These are phyloP conservation scores for Tipula helvola DNA, from an alignment of 2,888 invertebrate genomes.

Conservation along the genomic window DNA sequence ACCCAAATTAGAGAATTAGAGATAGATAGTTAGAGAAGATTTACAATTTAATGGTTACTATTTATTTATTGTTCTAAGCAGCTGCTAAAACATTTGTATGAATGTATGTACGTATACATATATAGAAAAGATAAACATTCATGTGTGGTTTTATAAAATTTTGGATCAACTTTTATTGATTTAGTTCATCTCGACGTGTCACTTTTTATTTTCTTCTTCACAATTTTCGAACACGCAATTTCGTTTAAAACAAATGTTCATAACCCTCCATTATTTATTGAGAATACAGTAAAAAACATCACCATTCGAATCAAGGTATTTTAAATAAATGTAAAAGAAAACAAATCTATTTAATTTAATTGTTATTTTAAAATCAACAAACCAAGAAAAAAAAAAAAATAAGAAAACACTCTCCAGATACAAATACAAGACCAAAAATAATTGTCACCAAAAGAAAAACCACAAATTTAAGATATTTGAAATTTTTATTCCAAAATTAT, in stretches of 20 bases:
- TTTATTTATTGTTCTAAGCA: neutral
- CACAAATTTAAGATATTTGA: neutral
- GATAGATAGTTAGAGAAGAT: neutral
- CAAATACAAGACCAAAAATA: neutral
- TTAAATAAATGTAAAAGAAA: neutral
- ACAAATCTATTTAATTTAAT: neutral
- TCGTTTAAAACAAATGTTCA: neutral
- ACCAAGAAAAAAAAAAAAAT: neutral
- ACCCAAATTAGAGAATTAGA: too few relatives aligned
- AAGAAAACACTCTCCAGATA: neutral
- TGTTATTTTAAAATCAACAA: neutral
- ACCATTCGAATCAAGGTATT: neutral
- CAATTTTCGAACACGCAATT: neutral
- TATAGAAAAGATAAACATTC: neutral
- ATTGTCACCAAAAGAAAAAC: neutral
- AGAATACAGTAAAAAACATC: neutral
- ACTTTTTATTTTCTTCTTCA: neutral
- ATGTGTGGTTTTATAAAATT: neutral
- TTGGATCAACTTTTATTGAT: neutral
- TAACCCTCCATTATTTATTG: neutral
- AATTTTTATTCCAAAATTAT: constrained; percentile 4
- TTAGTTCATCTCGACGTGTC: neutral
- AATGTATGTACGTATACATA: too few relatives aligned
- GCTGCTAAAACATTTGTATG: neutral
- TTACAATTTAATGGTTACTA: neutral